Conservation (phyloP, 2,113 vertebrate genomes). For the Epinephelus fuscoguttatus region DNA sequence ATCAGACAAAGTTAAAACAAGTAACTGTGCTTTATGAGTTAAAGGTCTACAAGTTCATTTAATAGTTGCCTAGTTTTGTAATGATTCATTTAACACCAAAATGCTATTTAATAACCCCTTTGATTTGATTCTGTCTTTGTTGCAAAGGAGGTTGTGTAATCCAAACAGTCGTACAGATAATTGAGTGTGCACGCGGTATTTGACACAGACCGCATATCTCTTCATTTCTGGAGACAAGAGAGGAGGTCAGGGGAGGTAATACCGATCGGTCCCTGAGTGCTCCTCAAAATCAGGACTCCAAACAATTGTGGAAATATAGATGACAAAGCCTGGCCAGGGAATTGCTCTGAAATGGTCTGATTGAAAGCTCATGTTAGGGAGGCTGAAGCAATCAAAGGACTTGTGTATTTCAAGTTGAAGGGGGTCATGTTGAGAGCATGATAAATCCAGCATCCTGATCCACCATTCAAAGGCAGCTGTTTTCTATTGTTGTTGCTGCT, state of each 20-base stretch:
- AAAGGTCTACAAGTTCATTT: slow-evolving; percentile 14
- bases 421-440: slow-evolving; percentile 67
- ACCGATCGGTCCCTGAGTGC: slow-evolving; percentile 60
- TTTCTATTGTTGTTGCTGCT: slow-evolving; percentile 53
- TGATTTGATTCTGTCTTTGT: slow-evolving; percentile 28
- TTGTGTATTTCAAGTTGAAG: slow-evolving; percentile 74
- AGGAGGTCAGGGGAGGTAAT: slow-evolving; percentile 53
- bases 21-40: slow-evolving; percentile 3
- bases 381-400: slow-evolving; percentile 75
- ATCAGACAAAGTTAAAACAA: slow-evolving; percentile 15
- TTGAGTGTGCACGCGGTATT: slow-evolving; percentile 35
- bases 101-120: neutral
- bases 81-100: slow-evolving; percentile 31
- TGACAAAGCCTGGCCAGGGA: slow-evolving; percentile 68
- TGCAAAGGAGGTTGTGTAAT: neutral
- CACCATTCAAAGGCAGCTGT: slow-evolving; percentile 48
- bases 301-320: slow-evolving; percentile 74
- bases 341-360: slow-evolving; percentile 75
- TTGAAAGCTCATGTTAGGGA: slow-evolving; percentile 76
- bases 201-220: slow-evolving; percentile 43
- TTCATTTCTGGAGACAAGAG: slow-evolving; percentile 53
- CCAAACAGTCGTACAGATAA: slow-evolving; percentile 31
- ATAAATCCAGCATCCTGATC: slow-evolving; percentile 71
- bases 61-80: slow-evolving; percentile 3
- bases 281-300: slow-evolving; percentile 72